These are phyloP conservation scores for Drosophila hamatofila DNA, from an alignment of 2,888 invertebrate genomes.

Conservation along the genomic window DNA sequence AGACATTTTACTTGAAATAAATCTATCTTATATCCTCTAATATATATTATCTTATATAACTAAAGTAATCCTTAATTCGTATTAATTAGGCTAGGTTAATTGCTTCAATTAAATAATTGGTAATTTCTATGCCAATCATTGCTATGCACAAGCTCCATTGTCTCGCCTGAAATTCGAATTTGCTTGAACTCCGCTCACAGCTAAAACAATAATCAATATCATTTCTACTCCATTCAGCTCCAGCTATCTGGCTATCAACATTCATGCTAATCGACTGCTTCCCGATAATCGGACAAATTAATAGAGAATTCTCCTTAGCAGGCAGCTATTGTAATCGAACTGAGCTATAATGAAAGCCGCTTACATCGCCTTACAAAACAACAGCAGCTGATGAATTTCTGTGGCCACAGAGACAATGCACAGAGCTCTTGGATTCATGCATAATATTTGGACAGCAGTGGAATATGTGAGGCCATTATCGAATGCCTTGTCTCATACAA, in stretches of 20 bases:
- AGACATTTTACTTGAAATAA: too few relatives aligned
- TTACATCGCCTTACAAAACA: neutral
- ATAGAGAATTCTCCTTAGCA: neutral
- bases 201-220: neutral
- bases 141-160: neutral
- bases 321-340: neutral
- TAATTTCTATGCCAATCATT: neutral
- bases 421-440: constrained; percentile 1
- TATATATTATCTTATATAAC: too few relatives aligned
- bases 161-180: neutral
- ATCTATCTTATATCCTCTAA: too few relatives aligned
- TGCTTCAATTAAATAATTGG: too few relatives aligned
- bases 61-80: too few relatives aligned
- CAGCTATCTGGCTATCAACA: neutral
- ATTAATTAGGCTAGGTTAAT: too few relatives aligned
- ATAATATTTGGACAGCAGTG: constrained; percentile 14
- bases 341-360: constrained; percentile 13
- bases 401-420: constrained; percentile 21
- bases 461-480: constrained; percentile 44
- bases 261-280: neutral
- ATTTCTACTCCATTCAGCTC: neutral
- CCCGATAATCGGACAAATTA: constrained; percentile 3
- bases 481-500: constrained; percentile 38
- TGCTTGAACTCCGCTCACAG: neutral
- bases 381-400: constrained; percentile 13